phyloP scores from a whole-genome alignment of 2,888 invertebrate genomes.

The Sphaerophoria taeniata region DNA sequence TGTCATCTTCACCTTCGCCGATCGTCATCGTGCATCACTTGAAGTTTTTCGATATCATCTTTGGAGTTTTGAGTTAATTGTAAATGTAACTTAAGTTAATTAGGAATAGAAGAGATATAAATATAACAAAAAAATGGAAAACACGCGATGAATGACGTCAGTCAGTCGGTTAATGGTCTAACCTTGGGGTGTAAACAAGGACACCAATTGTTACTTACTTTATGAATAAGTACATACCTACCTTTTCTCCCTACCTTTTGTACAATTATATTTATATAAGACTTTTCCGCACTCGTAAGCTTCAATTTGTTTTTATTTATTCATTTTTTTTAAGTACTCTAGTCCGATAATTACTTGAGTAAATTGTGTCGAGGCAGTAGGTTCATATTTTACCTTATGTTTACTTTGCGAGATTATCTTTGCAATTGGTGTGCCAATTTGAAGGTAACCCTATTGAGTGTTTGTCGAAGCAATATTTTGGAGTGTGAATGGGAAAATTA shows the following conservation, averaged over 20 bases:
- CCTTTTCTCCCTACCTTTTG: neutral
- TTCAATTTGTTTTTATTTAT: slow-evolving; percentile 2
- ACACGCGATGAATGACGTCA: slow-evolving; percentile 62
- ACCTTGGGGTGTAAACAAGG: slow-evolving; percentile 70
- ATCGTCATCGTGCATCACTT: neutral
- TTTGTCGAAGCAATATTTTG: slow-evolving; percentile 33
- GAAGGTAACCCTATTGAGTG: slow-evolving; percentile 37
- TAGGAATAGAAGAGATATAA: slow-evolving; percentile 57
- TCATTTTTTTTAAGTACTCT: slow-evolving; percentile 26
- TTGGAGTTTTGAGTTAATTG: slow-evolving; percentile 3
- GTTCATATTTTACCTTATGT: slow-evolving; percentile 28
- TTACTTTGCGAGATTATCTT: slow-evolving; percentile 7
- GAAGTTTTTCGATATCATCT: no score
- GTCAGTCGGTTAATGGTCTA: slow-evolving; percentile 67
- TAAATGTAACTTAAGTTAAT: slow-evolving; percentile 21
- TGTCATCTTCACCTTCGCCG: neutral
- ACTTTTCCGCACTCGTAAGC: neutral
- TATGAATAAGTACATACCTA: neutral
- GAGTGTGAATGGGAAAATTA: neutral
- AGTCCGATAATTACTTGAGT: slow-evolving; percentile 30
- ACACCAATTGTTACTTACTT: neutral
- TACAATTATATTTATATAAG: no score
- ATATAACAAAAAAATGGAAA: slow-evolving; percentile 16
- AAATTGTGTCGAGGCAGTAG: slow-evolving; percentile 44
- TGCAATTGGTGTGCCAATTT: slow-evolving; percentile 8